phyloP scores from a whole-genome alignment of 2,113 vertebrate genomes.

The Cyprinus carpio region DNA sequence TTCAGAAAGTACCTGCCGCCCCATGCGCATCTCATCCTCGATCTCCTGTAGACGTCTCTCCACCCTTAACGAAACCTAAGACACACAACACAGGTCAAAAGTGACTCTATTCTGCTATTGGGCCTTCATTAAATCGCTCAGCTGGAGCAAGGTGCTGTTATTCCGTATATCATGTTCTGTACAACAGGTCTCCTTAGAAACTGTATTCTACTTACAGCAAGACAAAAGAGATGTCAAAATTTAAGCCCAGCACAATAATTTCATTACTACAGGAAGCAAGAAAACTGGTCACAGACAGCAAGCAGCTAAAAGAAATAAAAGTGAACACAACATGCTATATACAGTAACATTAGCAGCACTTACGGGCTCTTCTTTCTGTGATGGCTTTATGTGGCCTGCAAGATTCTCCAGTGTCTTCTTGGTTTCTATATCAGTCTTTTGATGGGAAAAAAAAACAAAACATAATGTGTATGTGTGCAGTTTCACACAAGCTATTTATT shows the following conservation, averaged over 20 bases:
- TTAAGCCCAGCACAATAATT: neutral
- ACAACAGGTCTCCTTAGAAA: neutral
- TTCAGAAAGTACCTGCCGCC: slow-evolving; percentile 73
- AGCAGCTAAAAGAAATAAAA: neutral
- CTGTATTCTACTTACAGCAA: neutral
- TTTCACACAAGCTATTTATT: neutral
- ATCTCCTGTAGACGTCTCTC: slow-evolving; percentile 87
- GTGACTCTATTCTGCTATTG: neutral
- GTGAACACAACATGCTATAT: neutral
- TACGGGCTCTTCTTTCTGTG: slow-evolving; percentile 82
- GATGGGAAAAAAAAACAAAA: slow-evolving; percentile 42
- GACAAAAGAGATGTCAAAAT: neutral
- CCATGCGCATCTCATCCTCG: slow-evolving; percentile 81
- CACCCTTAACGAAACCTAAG: slow-evolving; percentile 83
- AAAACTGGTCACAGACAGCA: neutral
- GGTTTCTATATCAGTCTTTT: slow-evolving; percentile 86
- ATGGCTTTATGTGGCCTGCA: slow-evolving; percentile 74
- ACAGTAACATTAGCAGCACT: slow-evolving; percentile 62
- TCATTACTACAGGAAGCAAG: neutral
- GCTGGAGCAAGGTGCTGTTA: neutral
- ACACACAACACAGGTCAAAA: slow-evolving; percentile 44
- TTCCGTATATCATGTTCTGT: neutral
- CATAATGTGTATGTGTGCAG: neutral
- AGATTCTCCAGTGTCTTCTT: slow-evolving; percentile 82
- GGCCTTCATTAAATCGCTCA: neutral